Evolutionary conservation across 2,888 invertebrate species (phyloP), one percentile per base, ranked within the genome.

Genomic region (Ernsta delagoae): DNA sequence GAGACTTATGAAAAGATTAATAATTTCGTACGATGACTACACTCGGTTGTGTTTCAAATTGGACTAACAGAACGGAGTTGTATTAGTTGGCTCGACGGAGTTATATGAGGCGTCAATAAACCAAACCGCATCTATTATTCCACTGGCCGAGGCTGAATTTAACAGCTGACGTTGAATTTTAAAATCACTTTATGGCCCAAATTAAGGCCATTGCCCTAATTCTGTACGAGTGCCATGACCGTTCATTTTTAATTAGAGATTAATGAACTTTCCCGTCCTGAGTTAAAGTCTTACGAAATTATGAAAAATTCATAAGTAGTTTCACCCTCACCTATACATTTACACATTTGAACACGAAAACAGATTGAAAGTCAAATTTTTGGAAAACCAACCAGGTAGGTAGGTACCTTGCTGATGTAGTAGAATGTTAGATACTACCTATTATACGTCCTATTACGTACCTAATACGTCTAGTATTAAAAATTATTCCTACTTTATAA

Each of bases 41-140:
- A 82, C 89, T 83, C 88, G 82, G 79, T 88, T 86, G 89, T 85
- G 92, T 90, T 92, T 87, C 84, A 88, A 89, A 87, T 89, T 89
- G 82, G 83, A 93, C 92, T 93, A 92, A 92, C 88, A 84, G 84
- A 78, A 75, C 79, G 77, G 73, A 75, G 75, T 73, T 79, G 79
- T 79, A 75, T 74, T 73, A 79, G 79, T 79, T 79, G 75, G 79
- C 78, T 77, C 86, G 81, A 75, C 79, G 85, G 78, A 86, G 90
- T 92, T 93, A 92, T 93, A 93, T 90, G 92, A 88, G 84, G 83
- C 85, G 79, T 82, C 88, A 88, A 92, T 93, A 93, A 93, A 92
- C 88, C 81, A 83, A 87, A 90, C 91, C 89, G 86, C 91, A 88
- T 92, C 93, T 93, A 92, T 90, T 90, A 89, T 90, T 83, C 84